Evolutionary conservation across 2,888 invertebrate species (phyloP).

Genomic region (Rhagonycha fulva): DNA sequence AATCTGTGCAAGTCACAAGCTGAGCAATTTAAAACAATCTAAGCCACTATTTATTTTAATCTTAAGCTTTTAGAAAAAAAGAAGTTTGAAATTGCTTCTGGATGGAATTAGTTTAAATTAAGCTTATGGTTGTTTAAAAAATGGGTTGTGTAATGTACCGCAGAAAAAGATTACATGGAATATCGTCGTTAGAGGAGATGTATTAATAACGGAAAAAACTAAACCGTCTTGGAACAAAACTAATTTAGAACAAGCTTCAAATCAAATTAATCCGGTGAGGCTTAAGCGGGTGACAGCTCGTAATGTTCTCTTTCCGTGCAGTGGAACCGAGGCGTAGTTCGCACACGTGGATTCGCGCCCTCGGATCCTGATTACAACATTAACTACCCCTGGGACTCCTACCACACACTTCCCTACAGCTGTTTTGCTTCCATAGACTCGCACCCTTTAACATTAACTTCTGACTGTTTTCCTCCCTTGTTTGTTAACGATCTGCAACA

Average conservation of each 20-base stretch:
- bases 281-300: slow-evolving; percentile 44
- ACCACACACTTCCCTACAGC: slow-evolving; percentile 30
- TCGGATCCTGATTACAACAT: slow-evolving; percentile 49
- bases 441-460: slow-evolving; percentile 16
- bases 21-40: neutral
- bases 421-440: slow-evolving; percentile 25
- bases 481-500: slow-evolving; percentile 10
- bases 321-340: slow-evolving; percentile 34
- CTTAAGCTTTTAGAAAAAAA: neutral
- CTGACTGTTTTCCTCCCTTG: slow-evolving; percentile 16
- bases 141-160: neutral
- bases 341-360: slow-evolving; percentile 48
- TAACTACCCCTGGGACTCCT: slow-evolving; percentile 43
- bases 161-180: slow-evolving; percentile 6
- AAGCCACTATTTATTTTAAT: neutral
- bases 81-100: neutral
- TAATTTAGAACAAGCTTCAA: slow-evolving; percentile 37
- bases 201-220: slow-evolving; percentile 28
- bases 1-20: neutral
- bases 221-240: slow-evolving; percentile 29
- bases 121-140: neutral
- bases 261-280: slow-evolving; percentile 44
- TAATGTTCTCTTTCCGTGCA: slow-evolving; percentile 41
- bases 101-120: neutral
- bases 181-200: slow-evolving; percentile 20